Percentiles rank a stretch among this genome's conserved stretches.
Conservation (phyloP, 2,113 vertebrate species). For the Psammodynastes pulverulentus region DNA sequence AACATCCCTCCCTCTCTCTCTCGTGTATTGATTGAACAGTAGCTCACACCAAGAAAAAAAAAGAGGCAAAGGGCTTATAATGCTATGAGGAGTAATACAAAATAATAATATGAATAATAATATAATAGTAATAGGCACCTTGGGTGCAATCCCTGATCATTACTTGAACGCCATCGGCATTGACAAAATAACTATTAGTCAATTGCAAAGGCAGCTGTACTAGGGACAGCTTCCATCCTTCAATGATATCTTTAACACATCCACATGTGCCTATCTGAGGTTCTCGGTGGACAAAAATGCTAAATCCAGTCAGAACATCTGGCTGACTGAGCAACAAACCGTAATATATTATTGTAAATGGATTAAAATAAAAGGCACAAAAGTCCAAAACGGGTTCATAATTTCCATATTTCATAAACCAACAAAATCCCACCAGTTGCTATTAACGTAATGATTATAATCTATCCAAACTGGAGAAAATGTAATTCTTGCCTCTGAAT, state of each 20-base stretch:
- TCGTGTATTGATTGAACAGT: neutral
- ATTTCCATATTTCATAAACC: neutral
- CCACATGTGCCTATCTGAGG: neutral
- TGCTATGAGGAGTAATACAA: neutral
- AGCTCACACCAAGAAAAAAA: neutral
- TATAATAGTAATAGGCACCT: neutral
- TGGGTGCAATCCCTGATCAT: neutral
- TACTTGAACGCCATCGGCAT: neutral
- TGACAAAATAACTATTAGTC: neutral
- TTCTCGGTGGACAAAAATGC: neutral
- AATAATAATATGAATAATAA: neutral
- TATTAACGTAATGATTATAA: neutral
- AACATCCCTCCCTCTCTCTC: neutral
- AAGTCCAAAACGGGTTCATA: neutral
- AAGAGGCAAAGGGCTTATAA: neutral
- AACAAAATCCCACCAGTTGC: neutral
- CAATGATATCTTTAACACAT: neutral
- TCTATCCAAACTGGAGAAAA: neutral
- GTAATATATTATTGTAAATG: neutral
- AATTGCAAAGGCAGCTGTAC: neutral
- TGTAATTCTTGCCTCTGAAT: neutral
- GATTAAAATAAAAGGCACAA: neutral
- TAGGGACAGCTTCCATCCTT: neutral
- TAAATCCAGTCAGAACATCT: neutral
- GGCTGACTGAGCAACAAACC: neutral